These are phyloP conservation scores for Rallus crepitans DNA, from an alignment of 2,797 vertebrate species.

Conservation along the genomic window DNA sequence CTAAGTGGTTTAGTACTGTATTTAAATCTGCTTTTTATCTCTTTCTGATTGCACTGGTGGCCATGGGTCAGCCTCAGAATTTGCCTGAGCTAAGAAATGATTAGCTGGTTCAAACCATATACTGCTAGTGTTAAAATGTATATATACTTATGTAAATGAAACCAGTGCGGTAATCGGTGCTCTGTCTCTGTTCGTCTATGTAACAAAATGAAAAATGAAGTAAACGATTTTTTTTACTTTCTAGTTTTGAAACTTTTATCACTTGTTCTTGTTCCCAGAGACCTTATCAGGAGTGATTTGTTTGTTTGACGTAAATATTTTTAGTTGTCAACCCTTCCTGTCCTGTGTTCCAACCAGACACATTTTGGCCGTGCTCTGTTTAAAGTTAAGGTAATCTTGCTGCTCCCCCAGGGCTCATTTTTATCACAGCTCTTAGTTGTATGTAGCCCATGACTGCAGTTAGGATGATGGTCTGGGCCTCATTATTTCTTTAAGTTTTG, in stretches of 20 bases:
- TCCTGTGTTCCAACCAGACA: accelerated
- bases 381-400: not conserved
- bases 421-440: not conserved
- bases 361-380: not conserved
- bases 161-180: not conserved
- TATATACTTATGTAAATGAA: not conserved
- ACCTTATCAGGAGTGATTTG: not conserved
- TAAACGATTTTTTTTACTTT: not conserved
- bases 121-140: not conserved
- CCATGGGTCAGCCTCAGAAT: conserved; percentile 15
- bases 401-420: not conserved
- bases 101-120: not conserved
- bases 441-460: not conserved
- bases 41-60: not conserved
- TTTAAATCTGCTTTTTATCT: conserved; percentile 41
- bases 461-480: not conserved
- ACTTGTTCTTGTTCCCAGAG: not conserved
- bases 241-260: not conserved
- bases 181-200: not conserved
- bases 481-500: not conserved
- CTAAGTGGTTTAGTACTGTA: not conserved
- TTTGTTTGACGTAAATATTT: conserved; percentile 2
- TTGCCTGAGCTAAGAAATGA: not conserved
- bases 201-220: not conserved
- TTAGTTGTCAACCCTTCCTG: not conserved